phyloP scores from a whole-genome alignment of 2,113 vertebrate genomes.

The Megalops atlanticus region DNA sequence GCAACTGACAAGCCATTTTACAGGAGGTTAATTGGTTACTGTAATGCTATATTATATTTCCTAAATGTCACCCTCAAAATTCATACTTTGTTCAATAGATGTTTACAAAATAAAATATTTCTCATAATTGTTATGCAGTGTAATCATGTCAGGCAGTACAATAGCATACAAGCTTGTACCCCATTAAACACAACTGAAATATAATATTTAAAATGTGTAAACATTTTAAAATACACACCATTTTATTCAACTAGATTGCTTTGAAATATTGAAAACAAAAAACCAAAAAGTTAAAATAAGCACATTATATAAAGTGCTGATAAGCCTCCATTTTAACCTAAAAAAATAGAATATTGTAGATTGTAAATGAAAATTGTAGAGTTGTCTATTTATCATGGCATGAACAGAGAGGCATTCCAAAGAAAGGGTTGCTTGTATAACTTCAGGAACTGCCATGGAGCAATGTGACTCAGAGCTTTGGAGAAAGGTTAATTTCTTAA shows the following conservation, averaged over 20 bases:
- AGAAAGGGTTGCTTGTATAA: background rate
- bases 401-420: background rate
- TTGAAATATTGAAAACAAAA: background rate
- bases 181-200: too few relatives aligned
- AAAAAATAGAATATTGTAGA: background rate
- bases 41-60: constrained; percentile 33
- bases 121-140: background rate
- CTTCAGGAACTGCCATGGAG: background rate
- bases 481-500: constrained; percentile 41
- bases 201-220: too few relatives aligned
- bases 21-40: constrained; percentile 34
- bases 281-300: background rate
- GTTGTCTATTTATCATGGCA: background rate
- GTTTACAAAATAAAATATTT: background rate
- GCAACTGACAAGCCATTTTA: constrained; percentile 42
- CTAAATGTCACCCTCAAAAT: constrained; percentile 31
- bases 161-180: background rate
- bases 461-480: constrained; percentile 16
- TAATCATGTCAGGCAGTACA: background rate
- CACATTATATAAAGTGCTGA: too few relatives aligned
- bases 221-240: too few relatives aligned
- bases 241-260: background rate
- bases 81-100: constrained; percentile 24
- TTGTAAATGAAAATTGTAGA: background rate
- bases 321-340: too few relatives aligned